Conservation (phyloP, 2,113 vertebrate genomes). For the Anseranas semipalmata region DNA sequence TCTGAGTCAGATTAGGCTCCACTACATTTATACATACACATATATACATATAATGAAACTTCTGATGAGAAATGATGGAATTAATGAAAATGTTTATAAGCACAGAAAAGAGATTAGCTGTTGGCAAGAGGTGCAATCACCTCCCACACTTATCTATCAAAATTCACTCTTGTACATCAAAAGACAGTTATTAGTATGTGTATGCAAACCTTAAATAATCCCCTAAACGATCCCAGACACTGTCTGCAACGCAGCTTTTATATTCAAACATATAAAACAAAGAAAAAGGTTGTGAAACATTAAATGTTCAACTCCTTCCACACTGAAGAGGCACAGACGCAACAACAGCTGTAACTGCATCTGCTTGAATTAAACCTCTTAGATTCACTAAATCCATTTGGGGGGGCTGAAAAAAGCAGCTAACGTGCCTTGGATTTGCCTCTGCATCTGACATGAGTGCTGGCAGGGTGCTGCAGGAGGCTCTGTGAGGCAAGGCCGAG, state of each 20-base stretch:
- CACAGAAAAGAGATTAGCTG: neutral
- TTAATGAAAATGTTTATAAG: neutral
- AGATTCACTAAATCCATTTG: neutral
- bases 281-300: neutral
- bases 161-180: neutral
- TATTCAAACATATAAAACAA: neutral
- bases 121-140: neutral
- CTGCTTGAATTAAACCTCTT: neutral
- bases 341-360: neutral
- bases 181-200: neutral
- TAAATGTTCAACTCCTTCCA: neutral
- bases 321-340: neutral
- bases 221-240: neutral
- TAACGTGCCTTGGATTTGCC: neutral
- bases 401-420: neutral
- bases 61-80: neutral
- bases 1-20: neutral
- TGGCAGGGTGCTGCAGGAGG: too few species aligned
- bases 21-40: neutral
- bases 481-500: neutral
- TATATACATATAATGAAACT: neutral
- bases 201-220: neutral
- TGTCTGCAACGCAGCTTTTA: neutral
- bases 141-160: neutral
- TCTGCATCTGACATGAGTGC: neutral